These are phyloP conservation scores for Brachionus manjavacas DNA, from an alignment of 1,140 invertebrate species.

Conservation along the genomic window DNA sequence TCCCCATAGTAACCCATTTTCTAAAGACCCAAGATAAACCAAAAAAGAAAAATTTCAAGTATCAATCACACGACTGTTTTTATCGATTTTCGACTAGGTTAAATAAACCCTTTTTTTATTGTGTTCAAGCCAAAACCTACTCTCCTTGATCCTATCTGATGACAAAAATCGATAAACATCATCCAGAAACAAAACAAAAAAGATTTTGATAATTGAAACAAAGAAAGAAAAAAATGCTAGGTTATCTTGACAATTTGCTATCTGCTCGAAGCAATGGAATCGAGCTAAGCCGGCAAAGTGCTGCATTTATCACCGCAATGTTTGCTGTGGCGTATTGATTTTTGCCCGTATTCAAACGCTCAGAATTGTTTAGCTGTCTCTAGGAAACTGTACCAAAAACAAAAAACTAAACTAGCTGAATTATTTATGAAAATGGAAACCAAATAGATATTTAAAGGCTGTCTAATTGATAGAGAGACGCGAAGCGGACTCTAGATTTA, in stretches of 20 bases:
- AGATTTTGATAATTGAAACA: neutral
- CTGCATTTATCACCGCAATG: too few relatives aligned
- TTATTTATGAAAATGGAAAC: constrained; percentile 1
- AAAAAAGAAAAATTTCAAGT: neutral
- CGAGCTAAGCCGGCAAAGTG: neutral
- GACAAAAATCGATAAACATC: constrained; percentile 16
- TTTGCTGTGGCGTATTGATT: neutral
- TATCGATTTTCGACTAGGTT: constrained; percentile 12
- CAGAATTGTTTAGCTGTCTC: neutral
- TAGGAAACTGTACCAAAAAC: neutral
- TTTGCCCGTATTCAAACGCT: neutral
- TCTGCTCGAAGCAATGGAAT: neutral
- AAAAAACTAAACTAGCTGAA: neutral
- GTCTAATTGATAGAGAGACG: constrained; percentile 11
- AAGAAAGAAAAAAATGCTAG: neutral
- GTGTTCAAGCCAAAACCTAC: too few relatives aligned
- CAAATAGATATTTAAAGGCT: neutral
- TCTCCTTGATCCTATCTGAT: neutral
- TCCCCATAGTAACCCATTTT: constrained; percentile 4
- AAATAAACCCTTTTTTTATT: neutral
- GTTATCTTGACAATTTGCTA: neutral
- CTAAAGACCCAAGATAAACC: neutral
- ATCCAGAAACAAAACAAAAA: too few relatives aligned
- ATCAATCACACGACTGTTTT: neutral
- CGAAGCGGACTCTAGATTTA: constrained; percentile 19